These are phyloP conservation scores for Cyclopterus lumpus DNA, from an alignment of 2,797 vertebrate genomes.

Conservation along the genomic window DNA sequence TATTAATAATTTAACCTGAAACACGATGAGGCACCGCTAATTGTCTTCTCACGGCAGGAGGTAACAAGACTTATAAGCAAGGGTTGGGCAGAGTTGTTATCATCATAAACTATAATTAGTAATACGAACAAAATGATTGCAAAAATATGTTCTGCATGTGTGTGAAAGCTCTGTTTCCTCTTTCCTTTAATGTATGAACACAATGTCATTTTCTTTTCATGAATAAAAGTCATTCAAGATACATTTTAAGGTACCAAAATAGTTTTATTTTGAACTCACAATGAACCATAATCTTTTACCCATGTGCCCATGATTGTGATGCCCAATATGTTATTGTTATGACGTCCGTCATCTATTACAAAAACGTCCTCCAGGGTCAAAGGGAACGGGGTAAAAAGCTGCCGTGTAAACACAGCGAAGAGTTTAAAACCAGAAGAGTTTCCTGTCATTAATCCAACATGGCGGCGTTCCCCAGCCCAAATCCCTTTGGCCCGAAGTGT, in stretches of 20 bases:
- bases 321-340: too few relatives aligned
- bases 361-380: constrained; percentile 1
- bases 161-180: background rate
- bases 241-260: constrained; percentile 25
- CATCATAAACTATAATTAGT: background rate
- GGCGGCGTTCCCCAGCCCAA: constrained; percentile 93
- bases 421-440: constrained; percentile 32
- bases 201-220: background rate
- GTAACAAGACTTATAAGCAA: background rate
- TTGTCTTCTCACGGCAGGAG: constrained; percentile 9
- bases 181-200: background rate
- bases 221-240: background rate
- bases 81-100: background rate
- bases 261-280: constrained; percentile 27
- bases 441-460: constrained; percentile 87
- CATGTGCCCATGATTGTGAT: background rate
- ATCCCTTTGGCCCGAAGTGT: constrained; percentile 96
- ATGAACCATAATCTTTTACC: background rate
- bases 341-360: background rate
- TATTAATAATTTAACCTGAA: constrained; percentile 34
- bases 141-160: background rate
- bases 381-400: background rate
- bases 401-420: background rate
- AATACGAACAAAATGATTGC: background rate
- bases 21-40: background rate